These are phyloP conservation scores for Halictus ligatus DNA, from an alignment of 2,888 invertebrate genomes.

Conservation along the genomic window DNA sequence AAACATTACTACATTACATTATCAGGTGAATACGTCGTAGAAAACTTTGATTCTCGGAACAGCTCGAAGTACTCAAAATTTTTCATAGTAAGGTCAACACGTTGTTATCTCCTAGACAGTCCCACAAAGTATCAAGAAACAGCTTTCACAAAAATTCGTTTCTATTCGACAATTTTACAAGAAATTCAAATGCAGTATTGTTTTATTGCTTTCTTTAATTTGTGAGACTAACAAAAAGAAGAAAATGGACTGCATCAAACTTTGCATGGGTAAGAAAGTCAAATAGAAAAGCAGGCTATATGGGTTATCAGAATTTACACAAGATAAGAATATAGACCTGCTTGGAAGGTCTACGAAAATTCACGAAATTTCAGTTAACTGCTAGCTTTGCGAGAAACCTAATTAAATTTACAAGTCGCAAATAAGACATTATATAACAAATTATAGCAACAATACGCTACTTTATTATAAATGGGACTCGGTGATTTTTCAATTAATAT, in stretches of 20 bases:
- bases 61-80: too few species aligned
- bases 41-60: not conserved
- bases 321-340: not conserved
- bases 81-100: too few species aligned
- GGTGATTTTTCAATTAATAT: not conserved
- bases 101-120: too few species aligned
- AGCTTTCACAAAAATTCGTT: not conserved
- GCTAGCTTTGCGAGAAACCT: not conserved
- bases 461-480: too few species aligned
- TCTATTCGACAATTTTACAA: not conserved
- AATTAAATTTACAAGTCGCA: not conserved
- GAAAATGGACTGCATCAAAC: not conserved
- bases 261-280: not conserved
- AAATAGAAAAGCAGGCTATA: not conserved
- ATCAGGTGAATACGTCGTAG: not conserved
- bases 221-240: not conserved
- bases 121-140: too few species aligned
- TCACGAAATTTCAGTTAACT: not conserved
- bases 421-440: too few species aligned
- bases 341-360: not conserved
- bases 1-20: not conserved
- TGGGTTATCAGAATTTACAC: not conserved
- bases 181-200: not conserved
- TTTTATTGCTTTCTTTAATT: not conserved
- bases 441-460: too few species aligned